Evolutionary conservation across 2,797 vertebrate species (phyloP).

Genomic region (Ficedula albicollis): DNA sequence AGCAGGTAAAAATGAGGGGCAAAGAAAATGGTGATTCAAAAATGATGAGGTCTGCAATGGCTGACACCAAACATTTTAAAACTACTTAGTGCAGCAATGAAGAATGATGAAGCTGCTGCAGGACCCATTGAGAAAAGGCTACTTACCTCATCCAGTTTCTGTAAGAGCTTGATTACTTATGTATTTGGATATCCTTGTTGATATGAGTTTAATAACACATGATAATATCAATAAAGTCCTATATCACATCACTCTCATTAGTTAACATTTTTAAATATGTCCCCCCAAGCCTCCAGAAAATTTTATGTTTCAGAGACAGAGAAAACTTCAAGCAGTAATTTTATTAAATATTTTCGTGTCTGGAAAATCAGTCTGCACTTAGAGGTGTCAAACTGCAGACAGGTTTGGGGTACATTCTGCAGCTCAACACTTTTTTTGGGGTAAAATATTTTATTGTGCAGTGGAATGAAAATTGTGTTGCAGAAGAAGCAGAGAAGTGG

Average conservation of each 20-base stretch:
- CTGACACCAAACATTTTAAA: not conserved
- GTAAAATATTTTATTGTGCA: not conserved
- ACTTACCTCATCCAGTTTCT: not conserved
- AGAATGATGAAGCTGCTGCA: not conserved
- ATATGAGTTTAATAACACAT: not conserved
- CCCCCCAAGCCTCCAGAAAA: not conserved
- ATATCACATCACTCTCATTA: not conserved
- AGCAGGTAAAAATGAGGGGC: not conserved
- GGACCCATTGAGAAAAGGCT: not conserved
- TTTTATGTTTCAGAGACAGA: not conserved
- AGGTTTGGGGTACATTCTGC: not conserved
- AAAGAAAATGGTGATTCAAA: not conserved
- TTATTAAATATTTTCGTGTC: not conserved
- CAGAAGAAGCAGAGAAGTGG: not conserved
- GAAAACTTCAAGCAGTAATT: not conserved
- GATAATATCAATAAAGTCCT: not conserved
- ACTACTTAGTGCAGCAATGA: not conserved
- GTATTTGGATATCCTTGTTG: not conserved
- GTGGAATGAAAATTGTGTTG: not conserved
- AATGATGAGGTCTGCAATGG: not conserved
- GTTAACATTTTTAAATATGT: not conserved
- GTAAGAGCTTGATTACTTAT: not conserved
- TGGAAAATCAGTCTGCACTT: not conserved
- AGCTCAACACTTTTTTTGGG: accelerated
- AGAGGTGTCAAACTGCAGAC: not conserved